Percentiles rank a stretch among this genome's conserved stretches.
phyloP scores from a whole-genome alignment of 1,140 invertebrate genomes.

The Trigoniulus corallinus region DNA sequence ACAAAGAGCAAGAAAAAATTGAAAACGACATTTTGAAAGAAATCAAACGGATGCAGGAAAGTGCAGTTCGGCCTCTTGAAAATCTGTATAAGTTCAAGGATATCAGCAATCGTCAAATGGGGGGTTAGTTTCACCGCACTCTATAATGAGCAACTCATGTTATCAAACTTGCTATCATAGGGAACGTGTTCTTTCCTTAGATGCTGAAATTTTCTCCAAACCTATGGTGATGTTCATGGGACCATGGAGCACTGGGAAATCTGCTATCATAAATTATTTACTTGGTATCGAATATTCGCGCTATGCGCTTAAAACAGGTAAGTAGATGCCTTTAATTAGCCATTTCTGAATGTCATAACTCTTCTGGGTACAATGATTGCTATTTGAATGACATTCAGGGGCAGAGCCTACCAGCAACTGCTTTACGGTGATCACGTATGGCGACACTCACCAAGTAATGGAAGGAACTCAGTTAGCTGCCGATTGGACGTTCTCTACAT shows the following conservation, averaged over 20 bases:
- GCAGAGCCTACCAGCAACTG: slow-evolving; percentile 58
- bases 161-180: neutral
- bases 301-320: slow-evolving; percentile 69
- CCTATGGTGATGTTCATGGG: slow-evolving; percentile 84
- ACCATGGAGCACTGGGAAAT: slow-evolving; percentile 90
- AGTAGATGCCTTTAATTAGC: too few species aligned
- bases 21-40: slow-evolving; percentile 63
- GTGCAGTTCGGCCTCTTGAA: slow-evolving; percentile 76
- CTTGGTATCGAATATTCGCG: slow-evolving; percentile 68
- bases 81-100: slow-evolving; percentile 78
- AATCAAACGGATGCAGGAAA: slow-evolving; percentile 71
- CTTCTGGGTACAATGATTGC: neutral
- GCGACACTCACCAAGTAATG: slow-evolving; percentile 60
- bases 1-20: slow-evolving; percentile 44
- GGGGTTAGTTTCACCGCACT: slow-evolving; percentile 30
- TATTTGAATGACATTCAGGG: slow-evolving; percentile 34
- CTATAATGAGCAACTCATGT: neutral
- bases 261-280: slow-evolving; percentile 83
- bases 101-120: slow-evolving; percentile 72
- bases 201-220: slow-evolving; percentile 89
- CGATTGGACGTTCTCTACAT: slow-evolving; percentile 78
- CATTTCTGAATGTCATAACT: too few species aligned
- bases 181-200: slow-evolving; percentile 23
- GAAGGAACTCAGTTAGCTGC: slow-evolving; percentile 83
- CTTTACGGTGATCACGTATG: slow-evolving; percentile 82